Evolutionary conservation across 23 tunicate species (phyloP), one percentile per base, ranked within the genome.

Genomic region (Aplidium turbinatum): DNA sequence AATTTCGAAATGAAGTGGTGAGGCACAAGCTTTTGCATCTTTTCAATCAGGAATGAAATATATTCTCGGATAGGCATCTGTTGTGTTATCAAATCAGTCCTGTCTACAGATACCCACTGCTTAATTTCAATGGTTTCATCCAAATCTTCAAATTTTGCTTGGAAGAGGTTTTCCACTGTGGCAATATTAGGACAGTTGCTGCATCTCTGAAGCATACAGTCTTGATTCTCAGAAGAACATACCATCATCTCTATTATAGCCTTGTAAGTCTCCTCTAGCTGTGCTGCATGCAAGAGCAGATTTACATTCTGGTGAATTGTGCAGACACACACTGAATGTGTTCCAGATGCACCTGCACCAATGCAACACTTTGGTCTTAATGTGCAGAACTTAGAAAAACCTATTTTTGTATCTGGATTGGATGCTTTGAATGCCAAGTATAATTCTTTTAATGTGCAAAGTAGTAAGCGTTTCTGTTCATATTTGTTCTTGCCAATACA

Each of bases 141-240:
- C n/a, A n/a, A n/a, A n/a, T n/a, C n/a, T n/a, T n/a, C n/a, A n/a
- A n/a, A n/a, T n/a, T n/a, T n/a, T n/a, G n/a, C n/a, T n/a, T n/a
- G n/a, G n/a, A n/a, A n/a, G n/a, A n/a, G n/a, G n/a, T n/a, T n/a
- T n/a, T n/a, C n/a, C n/a, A n/a, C n/a, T n/a, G n/a, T n/a, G n/a
- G n/a, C 48, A 42, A 54, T 54, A 5, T 54, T 54, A 16, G 61
- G 61, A 20, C 61, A 54, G 23, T 31, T 60, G 30, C 6, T n/a
- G 31, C 67, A 25, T 60, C n/a, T 35, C 67, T 60, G 67, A 5
- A 60, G 31, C 67, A 60, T 60, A 23, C 35, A 60, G 36, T 60
- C 67, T 60, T 60, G 29, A 36, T 60, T 60, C 7, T 60, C 31
- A 4, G 67, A 27, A 24, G 29, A 9, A 28, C 67, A 60, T 28